Evolutionary conservation across 2,797 vertebrate species (phyloP).

Genomic region (Ispidina lecontei): DNA sequence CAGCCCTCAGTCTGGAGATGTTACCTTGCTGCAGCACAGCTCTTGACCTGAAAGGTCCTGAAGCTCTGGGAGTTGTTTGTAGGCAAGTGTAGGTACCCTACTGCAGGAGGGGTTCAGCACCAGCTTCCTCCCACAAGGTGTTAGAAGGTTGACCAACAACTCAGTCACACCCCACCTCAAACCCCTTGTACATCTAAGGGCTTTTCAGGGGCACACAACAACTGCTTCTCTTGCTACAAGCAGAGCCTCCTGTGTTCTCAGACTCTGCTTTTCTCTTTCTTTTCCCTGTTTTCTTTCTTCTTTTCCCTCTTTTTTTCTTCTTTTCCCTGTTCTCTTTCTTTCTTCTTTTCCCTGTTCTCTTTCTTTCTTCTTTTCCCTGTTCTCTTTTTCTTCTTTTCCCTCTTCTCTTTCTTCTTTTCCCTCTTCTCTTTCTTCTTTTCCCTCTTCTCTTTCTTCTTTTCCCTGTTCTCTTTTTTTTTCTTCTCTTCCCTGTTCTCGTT

Average conservation of each 20-base stretch:
- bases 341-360: no score
- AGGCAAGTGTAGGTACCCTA: neutral
- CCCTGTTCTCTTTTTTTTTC: no score
- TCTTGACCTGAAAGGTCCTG: neutral
- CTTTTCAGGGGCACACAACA: neutral
- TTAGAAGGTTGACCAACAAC: neutral
- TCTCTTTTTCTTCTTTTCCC: no score
- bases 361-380: no score
- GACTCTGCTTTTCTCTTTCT: neutral
- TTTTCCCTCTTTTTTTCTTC: no score
- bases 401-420: no score
- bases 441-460: no score
- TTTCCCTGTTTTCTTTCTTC: no score
- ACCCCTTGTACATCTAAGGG: neutral
- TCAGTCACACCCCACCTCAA: neutral
- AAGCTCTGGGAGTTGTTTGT: neutral
- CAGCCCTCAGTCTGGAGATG: neutral
- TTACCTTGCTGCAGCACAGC: neutral
- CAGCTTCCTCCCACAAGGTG: neutral
- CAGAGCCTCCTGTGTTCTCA: neutral
- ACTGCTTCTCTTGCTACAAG: neutral
- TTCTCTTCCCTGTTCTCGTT: no score
- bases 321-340: no score
- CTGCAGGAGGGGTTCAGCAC: rapidly evolving
- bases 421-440: no score